Evolutionary conservation across 2,113 vertebrate genomes (phyloP).

Genomic region (Myotis davidii): DNA sequence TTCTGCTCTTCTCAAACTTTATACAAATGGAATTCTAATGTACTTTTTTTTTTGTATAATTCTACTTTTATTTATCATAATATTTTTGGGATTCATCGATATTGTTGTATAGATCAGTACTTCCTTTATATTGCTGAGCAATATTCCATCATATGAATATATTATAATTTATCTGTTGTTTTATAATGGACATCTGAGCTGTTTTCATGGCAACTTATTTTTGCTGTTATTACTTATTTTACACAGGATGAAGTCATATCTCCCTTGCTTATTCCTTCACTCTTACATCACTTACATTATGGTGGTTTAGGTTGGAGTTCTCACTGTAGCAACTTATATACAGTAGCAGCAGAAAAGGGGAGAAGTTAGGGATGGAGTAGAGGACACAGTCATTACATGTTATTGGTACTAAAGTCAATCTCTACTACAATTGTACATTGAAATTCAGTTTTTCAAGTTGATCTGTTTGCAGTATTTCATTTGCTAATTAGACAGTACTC

Average conservation of each 20-base stretch:
- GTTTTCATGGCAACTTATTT: neutral
- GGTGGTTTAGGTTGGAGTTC: neutral
- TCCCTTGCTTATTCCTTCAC: constrained; percentile 24
- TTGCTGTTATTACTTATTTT: constrained; percentile 1
- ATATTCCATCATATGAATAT: neutral
- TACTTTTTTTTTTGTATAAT: neutral
- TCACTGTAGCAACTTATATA: neutral
- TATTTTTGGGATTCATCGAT: neutral
- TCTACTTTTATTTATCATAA: neutral
- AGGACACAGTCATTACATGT: neutral
- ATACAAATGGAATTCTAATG: neutral
- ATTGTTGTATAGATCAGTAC: neutral
- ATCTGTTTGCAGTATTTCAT: neutral
- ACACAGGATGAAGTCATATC: neutral
- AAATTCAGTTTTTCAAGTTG: neutral
- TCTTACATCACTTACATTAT: neutral
- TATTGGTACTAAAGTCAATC: neutral
- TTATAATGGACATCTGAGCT: neutral
- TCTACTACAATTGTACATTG: neutral
- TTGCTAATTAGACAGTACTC: constrained; percentile 30
- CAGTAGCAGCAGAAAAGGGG: neutral
- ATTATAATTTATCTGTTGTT: neutral
- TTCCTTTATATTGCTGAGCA: neutral
- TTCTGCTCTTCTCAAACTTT: constrained; percentile 25
- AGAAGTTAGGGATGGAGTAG: neutral